Evolutionary conservation across 2,797 vertebrate genomes (phyloP).

Genomic region (Onychomys leucogaster): DNA sequence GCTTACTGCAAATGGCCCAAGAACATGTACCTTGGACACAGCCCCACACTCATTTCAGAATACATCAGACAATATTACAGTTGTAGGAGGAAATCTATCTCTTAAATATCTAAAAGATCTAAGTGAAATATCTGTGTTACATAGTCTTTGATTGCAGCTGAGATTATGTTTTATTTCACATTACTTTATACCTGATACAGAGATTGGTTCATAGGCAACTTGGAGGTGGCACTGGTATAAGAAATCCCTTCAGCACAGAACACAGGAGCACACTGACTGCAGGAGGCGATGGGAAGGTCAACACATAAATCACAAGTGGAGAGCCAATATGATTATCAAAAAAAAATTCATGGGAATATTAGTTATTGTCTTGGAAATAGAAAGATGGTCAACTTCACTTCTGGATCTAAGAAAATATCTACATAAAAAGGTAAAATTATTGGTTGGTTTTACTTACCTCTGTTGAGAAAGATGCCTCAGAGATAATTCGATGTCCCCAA

Average conservation of each 20-base stretch:
- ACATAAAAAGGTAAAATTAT: neutral
- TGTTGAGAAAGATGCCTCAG: neutral
- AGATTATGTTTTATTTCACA: neutral
- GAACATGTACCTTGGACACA: neutral
- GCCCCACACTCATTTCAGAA: rapidly evolving
- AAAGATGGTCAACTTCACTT: neutral
- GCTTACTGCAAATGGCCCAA: neutral
- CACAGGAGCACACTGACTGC: neutral
- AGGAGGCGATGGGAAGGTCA: neutral
- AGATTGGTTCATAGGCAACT: neutral
- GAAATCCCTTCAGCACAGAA: neutral
- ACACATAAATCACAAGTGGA: neutral
- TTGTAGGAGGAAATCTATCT: neutral
- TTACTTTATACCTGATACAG: neutral
- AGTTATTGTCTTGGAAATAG: neutral
- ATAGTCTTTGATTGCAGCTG: neutral
- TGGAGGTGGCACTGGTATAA: neutral
- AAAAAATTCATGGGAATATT: neutral
- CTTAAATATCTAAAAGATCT: neutral
- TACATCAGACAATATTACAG: neutral
- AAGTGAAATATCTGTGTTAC: neutral
- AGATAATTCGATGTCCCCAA: neutral
- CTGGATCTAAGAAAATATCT: neutral
- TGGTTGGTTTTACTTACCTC: neutral
- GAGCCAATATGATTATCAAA: neutral